These are phyloP conservation scores for Tetragonisca angustula DNA, from an alignment of 2,888 invertebrate genomes.

Conservation along the genomic window DNA sequence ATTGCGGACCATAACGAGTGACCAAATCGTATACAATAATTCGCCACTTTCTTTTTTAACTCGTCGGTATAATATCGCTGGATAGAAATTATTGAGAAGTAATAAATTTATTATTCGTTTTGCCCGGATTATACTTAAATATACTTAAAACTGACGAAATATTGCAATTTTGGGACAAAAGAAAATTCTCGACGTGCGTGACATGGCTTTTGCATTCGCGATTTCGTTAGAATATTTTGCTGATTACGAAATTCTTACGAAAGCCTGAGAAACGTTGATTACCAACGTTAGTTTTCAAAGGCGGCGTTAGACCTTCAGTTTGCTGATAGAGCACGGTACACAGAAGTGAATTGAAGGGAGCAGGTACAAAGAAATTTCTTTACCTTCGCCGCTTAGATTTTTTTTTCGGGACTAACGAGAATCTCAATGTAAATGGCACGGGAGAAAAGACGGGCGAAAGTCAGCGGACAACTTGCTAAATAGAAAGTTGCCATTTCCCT, in stretches of 20 bases:
- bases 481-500: constrained; percentile 9
- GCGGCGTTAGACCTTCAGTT: background rate
- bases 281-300: background rate
- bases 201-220: background rate
- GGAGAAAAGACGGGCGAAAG: constrained; percentile 7
- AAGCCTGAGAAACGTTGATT: background rate
- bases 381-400: constrained; percentile 11
- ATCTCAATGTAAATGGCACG: constrained; percentile 25
- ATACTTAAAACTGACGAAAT: too few relatives aligned
- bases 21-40: too few relatives aligned
- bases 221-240: background rate
- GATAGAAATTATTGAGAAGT: too few relatives aligned
- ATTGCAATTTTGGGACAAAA: too few relatives aligned
- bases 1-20: too few relatives aligned
- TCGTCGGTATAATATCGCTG: too few relatives aligned
- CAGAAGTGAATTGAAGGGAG: background rate
- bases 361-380: constrained; percentile 14
- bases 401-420: constrained; percentile 30
- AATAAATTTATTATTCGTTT: too few relatives aligned
- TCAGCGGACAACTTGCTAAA: constrained; percentile 27
- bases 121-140: too few relatives aligned
- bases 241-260: background rate
- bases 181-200: too few relatives aligned
- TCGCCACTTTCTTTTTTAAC: too few relatives aligned
- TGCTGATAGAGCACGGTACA: background rate